Conservation (phyloP, 2,888 invertebrate species). For the Machimus atricapillus region DNA sequence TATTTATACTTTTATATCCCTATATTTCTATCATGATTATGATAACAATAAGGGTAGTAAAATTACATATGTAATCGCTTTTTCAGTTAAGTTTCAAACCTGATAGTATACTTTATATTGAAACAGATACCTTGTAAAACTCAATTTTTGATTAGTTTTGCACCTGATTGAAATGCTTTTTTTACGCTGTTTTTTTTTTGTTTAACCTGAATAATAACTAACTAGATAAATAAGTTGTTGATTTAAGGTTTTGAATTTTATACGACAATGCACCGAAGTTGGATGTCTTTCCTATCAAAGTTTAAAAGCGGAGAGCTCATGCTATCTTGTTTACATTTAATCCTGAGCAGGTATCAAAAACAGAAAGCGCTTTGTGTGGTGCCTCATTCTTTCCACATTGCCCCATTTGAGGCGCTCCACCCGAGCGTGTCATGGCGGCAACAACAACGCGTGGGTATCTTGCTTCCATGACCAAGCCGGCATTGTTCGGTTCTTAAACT, state of each 20-base stretch:
- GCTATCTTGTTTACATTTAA: slow-evolving; percentile 34
- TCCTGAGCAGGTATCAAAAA: slow-evolving; percentile 31
- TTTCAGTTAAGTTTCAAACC: too few species aligned
- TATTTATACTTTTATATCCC: too few species aligned
- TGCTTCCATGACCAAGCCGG: slow-evolving; percentile 27
- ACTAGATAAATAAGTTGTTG: background rate
- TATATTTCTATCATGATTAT: too few species aligned
- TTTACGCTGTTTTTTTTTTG: too few species aligned
- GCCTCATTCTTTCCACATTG: slow-evolving; percentile 24
- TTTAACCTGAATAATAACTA: too few species aligned
- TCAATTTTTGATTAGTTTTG: too few species aligned
- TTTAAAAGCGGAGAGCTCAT: background rate
- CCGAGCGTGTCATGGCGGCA: background rate
- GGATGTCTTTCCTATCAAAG: background rate
- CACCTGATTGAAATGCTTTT: too few species aligned
- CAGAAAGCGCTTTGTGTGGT: slow-evolving; percentile 31
- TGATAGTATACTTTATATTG: too few species aligned
- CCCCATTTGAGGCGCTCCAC: background rate
- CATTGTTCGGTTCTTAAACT: slow-evolving; percentile 38
- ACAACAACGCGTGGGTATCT: background rate
- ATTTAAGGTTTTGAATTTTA: background rate
- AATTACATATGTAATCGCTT: too few species aligned
- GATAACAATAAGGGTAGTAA: too few species aligned
- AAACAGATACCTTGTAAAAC: too few species aligned
- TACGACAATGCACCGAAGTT: background rate